Percentiles rank a stretch among this genome's conserved stretches.
Conservation (phyloP, 1,140 invertebrate species). For the Bombus superbus region DNA sequence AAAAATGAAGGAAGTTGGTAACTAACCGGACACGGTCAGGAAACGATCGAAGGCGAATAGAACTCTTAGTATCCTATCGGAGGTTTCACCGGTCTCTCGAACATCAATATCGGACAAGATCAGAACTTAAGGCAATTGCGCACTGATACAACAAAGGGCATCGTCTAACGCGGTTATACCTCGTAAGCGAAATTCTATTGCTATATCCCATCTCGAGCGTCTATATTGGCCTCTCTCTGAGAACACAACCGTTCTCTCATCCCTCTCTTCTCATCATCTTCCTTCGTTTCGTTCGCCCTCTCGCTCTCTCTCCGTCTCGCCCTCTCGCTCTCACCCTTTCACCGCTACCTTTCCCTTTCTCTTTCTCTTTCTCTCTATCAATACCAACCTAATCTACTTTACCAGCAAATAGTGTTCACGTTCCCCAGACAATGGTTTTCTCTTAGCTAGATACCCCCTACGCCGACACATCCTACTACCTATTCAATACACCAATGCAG, state of each 20-base stretch:
- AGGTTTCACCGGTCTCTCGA: slow-evolving; percentile 62
- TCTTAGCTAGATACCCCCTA: slow-evolving; percentile 36
- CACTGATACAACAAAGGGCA: slow-evolving; percentile 78
- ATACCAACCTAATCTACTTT: slow-evolving; percentile 78
- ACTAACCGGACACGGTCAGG: slow-evolving; percentile 12
- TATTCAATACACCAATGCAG: slow-evolving; percentile 22
- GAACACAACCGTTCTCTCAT: slow-evolving; percentile 60
- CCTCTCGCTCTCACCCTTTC: slow-evolving; percentile 48
- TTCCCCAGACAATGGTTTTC: slow-evolving; percentile 72
- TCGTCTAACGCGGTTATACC: slow-evolving; percentile 75
- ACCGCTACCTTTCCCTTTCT: slow-evolving; percentile 26
- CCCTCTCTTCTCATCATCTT: slow-evolving; percentile 52
- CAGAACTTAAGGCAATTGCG: slow-evolving; percentile 77
- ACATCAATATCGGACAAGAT: slow-evolving; percentile 74
- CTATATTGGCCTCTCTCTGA: slow-evolving; percentile 67
- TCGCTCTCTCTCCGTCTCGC: slow-evolving; percentile 40
- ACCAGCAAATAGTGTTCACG: slow-evolving; percentile 75
- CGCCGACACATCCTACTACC: not conserved
- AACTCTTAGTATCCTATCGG: slow-evolving; percentile 57
- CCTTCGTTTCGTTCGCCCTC: slow-evolving; percentile 47
- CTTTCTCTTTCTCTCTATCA: slow-evolving; percentile 66
- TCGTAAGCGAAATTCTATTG: slow-evolving; percentile 77
- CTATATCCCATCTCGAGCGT: slow-evolving; percentile 72
- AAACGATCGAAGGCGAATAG: slow-evolving; percentile 44
- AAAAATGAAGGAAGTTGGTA: not conserved